Base-by-base conservation (phyloP, 2,113 vertebrate species). In the Psilopogon haemacephalus region DNA sequence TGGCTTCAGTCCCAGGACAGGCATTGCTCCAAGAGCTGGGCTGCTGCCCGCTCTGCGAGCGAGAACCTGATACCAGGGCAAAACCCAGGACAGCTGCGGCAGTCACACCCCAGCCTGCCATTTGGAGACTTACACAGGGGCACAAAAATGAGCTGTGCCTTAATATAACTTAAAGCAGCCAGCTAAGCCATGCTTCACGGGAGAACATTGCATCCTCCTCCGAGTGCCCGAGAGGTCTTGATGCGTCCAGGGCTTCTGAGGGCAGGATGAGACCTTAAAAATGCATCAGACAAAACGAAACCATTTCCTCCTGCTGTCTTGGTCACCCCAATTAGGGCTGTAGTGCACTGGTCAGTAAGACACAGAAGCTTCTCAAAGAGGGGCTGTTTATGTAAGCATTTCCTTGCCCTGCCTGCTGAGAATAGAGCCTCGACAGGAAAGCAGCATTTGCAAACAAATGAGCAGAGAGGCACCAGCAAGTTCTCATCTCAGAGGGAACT, bases 391-490 rank as follows among this genome's bases (percentile, higher is more conserved):
- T 94, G 86, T 72, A 55, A 76, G 78, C 26, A 0, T 89, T 94
- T 73, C 80, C 59, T 86, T 87, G 71, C 74, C 1, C 4, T 17
- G 84, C 89, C 84, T 93, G 64, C 89, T 83, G 93, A 78, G 93
- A 96, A 79, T 73, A 56, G 52, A 64, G 80, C 82, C 78, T 79
- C 40, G 5, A 50, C 81, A 94, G 87, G 37, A 72, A 92, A 94
- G 94, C 32, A 59, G 35, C 91, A 89, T 93, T 89, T 86, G 95
- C 96, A 95, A 96, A 94, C 96, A 96, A 95, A 96, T 93, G 94
- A 96, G 89, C 91, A 80, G 78, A 79, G 84, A 82, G 74, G 88
- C 89, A 89, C 55, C 67, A 77, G 88, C 79, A 82, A 87, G 68
- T 90, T 83, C 87, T 74, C 74, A n/a, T 93, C 78, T 89, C 2